Evolutionary conservation across 2,888 invertebrate genomes (phyloP), one percentile per base, ranked within the genome.

Genomic region (Hecatera dysodea): DNA sequence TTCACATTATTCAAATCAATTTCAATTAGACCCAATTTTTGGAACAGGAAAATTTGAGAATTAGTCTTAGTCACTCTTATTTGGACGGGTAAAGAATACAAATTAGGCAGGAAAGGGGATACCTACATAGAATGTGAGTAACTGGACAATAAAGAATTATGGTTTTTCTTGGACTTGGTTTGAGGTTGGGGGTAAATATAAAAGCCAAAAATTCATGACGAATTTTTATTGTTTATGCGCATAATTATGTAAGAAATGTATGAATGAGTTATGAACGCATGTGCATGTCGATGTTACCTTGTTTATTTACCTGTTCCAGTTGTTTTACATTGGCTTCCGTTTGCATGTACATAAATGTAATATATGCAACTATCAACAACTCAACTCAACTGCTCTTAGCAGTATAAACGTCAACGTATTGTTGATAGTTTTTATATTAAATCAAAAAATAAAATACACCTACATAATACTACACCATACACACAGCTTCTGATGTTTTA

Each of bases 181-280:
- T 78, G 78, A 27, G 44, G 52, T 71, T 53, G 27, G 17, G 29
- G 29, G 6, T 53, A 53, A 72, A 55, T 8, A 29, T 42, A 42
- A 55, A 60, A 56, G 75, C 36, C 50, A 39, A 48, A 55, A 55
- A 55, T 33, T 61, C 55, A 52, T 57, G 24, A 36, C 15, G 27
- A 19, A 19, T 69, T 4, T 29, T 6, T 75, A 19, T 44, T 17
- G 15, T 36, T 2, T 48, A 8, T 2, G 6, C 11, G 33, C 6
- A 29, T 39, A 17, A n/a, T n/a, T 17, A 39, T 22, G 11, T 12
- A 17, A 42, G 17, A 3, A 9, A 5, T 56, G 9, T 17, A 29
- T 71, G 72, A 57, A 42, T 52, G 55, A 42, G 11, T 17, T 39
- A 42, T 56, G 29, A 76, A 24, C 67, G 29, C 17, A 17, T 39